These are phyloP conservation scores for Pristionchus maxplancki DNA, from an alignment of 2,888 invertebrate species.

Conservation along the genomic window DNA sequence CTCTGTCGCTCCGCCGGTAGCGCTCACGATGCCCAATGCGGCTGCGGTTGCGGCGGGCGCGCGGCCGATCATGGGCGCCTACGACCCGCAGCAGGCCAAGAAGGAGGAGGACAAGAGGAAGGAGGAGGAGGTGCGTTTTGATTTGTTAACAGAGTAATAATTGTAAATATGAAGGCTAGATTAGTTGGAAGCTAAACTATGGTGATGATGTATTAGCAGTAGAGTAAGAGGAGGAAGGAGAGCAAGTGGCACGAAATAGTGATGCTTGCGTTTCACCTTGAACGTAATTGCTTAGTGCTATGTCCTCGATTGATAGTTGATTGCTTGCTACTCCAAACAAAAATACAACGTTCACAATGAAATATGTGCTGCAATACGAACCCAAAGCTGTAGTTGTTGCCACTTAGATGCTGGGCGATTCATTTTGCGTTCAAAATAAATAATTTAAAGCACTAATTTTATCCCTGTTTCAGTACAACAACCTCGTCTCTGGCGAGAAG, in stretches of 20 bases:
- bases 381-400: too few relatives aligned
- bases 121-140: conserved; percentile 61
- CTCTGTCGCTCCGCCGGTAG: conserved; percentile 62
- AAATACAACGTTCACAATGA: too few relatives aligned
- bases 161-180: too few relatives aligned
- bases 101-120: conserved; percentile 58
- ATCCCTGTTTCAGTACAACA: conserved; percentile 60
- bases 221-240: too few relatives aligned
- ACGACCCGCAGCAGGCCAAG: conserved; percentile 24
- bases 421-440: too few relatives aligned
- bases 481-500: conserved; percentile 62
- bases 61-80: conserved; percentile 54
- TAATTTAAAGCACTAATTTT: too few relatives aligned
- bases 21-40: conserved; percentile 56
- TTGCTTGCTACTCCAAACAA: background rate
- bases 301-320: background rate
- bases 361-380: too few relatives aligned
- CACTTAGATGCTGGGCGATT: too few relatives aligned
- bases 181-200: too few relatives aligned
- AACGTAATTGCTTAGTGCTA: background rate
- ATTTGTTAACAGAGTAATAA: too few relatives aligned
- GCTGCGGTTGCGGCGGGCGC: conserved; percentile 52
- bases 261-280: background rate
- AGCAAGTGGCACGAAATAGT: too few relatives aligned
- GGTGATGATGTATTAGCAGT: too few relatives aligned